Percentiles rank a stretch among this genome's conserved stretches.
Conservation (phyloP, 2,888 invertebrate species). For the Stegophylla sp. region DNA sequence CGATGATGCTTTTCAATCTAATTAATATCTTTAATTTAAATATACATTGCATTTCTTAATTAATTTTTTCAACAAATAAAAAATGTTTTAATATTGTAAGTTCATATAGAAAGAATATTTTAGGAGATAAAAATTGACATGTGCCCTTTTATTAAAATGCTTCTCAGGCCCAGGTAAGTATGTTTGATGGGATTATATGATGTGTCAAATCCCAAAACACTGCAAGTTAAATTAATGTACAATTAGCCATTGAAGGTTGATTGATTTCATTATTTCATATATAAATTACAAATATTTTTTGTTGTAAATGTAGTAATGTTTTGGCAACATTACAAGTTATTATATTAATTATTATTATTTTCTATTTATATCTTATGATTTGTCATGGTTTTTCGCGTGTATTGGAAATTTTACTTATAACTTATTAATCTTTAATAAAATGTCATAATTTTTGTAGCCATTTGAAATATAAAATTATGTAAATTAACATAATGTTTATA, state of each 20-base stretch:
- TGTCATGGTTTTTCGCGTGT: conserved; percentile 49
- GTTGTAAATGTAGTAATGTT: conserved; percentile 59
- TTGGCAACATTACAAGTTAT: conserved; percentile 9
- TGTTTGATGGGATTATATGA: conserved; percentile 38
- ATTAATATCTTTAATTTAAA: too few relatives aligned
- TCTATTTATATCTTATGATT: conserved; percentile 37
- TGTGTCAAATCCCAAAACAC: conserved; percentile 22
- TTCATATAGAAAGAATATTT: background rate
- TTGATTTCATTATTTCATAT: conserved; percentile 19
- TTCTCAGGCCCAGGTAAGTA: conserved; percentile 43
- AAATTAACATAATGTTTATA: conserved; percentile 38
- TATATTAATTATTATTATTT: conserved; percentile 1
- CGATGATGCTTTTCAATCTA: too few relatives aligned
- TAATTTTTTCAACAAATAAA: too few relatives aligned
- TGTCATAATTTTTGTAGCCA: conserved; percentile 45
- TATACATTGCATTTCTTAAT: too few relatives aligned
- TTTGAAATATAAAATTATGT: conserved; percentile 43
- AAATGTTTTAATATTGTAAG: too few relatives aligned
- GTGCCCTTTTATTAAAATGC: conserved; percentile 10
- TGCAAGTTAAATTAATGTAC: conserved; percentile 1
- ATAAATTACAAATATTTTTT: conserved; percentile 47
- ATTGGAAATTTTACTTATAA: conserved; percentile 45
- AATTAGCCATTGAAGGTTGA: conserved; percentile 27
- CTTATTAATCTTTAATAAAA: conserved; percentile 32
- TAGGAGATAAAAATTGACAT: background rate